Conservation (phyloP, 2,797 vertebrate species). For the Emydoidea blandingii region DNA sequence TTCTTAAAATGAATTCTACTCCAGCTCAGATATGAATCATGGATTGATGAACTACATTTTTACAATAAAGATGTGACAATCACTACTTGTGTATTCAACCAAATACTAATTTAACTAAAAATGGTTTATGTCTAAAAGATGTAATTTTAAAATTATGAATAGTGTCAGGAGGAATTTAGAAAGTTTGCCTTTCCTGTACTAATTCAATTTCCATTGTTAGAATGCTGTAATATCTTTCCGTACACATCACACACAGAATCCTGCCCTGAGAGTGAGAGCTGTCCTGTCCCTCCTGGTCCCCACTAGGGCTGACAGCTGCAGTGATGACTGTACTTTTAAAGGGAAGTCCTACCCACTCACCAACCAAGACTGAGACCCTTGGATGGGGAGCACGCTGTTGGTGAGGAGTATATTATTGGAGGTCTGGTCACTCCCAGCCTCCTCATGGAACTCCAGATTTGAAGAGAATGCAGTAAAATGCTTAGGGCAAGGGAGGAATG, state of each 20-base stretch:
- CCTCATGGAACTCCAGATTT: neutral
- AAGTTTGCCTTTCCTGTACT: neutral
- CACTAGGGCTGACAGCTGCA: neutral
- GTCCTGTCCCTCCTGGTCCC: neutral
- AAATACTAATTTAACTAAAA: neutral
- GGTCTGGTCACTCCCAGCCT: neutral
- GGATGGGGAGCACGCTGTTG: neutral
- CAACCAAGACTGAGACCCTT: neutral
- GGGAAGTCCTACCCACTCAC: neutral
- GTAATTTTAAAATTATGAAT: neutral
- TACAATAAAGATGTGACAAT: rapidly evolving
- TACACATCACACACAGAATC: neutral
- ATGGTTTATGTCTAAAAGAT: neutral
- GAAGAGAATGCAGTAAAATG: neutral
- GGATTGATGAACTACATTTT: neutral
- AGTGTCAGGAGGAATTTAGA: neutral
- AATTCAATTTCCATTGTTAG: neutral
- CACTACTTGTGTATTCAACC: neutral
- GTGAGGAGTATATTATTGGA: neutral
- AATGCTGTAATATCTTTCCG: neutral
- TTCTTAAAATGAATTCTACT: neutral
- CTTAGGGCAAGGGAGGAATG: neutral
- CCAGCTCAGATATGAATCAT: neutral
- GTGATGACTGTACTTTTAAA: neutral
- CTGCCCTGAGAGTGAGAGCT: neutral